Percentiles rank a stretch among this genome's conserved stretches.
Evolutionary conservation across 1,140 invertebrate species (phyloP).

Genomic region (Papilio machaon): DNA sequence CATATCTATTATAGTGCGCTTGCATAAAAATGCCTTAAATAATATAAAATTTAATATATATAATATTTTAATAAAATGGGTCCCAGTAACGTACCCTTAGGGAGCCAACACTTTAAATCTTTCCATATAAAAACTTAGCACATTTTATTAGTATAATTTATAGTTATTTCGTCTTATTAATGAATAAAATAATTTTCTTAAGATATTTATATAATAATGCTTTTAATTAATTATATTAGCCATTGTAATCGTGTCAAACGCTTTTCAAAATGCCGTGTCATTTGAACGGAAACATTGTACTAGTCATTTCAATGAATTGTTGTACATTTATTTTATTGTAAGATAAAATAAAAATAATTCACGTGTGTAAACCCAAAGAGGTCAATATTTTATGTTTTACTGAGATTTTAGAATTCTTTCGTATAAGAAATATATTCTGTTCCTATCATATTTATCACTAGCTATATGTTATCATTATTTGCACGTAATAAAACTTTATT

Average conservation of each 20-base stretch:
- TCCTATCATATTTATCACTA: not conserved
- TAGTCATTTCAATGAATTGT: constrained; percentile 4
- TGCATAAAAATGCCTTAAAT: not conserved
- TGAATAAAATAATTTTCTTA: not conserved
- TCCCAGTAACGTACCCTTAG: not conserved
- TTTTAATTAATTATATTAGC: not conserved
- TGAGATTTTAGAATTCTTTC: not conserved
- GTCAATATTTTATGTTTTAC: not conserved
- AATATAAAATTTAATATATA: not conserved
- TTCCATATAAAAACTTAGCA: not conserved
- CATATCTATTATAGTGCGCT: not conserved
- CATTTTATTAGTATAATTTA: not conserved
- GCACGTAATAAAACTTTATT: too few relatives aligned
- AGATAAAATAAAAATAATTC: not conserved
- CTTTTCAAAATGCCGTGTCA: not conserved
- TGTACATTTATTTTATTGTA: constrained; percentile 13
- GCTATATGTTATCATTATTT: too few relatives aligned
- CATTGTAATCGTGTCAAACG: not conserved
- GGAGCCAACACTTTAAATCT: not conserved
- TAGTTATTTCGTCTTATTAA: not conserved
- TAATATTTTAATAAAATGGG: not conserved
- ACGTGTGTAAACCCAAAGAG: not conserved
- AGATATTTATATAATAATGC: not conserved
- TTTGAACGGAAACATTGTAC: not conserved
- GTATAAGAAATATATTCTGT: not conserved